Base-by-base conservation (phyloP, 2,113 vertebrate genomes). In the Epinephelus fuscoguttatus region DNA sequence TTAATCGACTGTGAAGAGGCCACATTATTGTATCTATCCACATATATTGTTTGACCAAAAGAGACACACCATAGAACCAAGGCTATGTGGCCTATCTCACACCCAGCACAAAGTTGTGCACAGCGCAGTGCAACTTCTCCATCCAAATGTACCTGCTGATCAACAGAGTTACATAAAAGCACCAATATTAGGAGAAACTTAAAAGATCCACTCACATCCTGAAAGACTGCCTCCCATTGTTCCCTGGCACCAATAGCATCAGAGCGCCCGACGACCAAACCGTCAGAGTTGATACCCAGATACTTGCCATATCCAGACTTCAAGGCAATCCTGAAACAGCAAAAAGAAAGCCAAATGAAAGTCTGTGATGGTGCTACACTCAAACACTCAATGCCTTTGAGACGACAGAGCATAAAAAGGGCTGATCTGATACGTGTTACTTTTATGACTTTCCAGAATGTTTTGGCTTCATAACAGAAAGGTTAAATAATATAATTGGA, bases 291-390 rank as follows among this genome's bases (percentile, higher is more conserved):
- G 91, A 99, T 96, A 17, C 98, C 98, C 56, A 99, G 93, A 61
- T 99, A 99, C 86, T 99, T 99, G 37, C 98, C 98, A 53, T 99
- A 99, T 71, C 98, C 98, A 75, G 98, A 99, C 92, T 99, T 99
- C 82, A 99, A 94, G 17, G 98, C 97, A 80, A 99, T 95, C 92
- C 98, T 99, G 81, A 1, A 87, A 61, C 33, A 33, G 30, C 3
- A 79, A 56, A 82, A 61, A 53, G 18, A 0, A 42, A 42, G 10
- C 4, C 49, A 57, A 50, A 60, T 47, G 0, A n/a, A 19, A 37
- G 37, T 62, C 19, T 15, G n/a, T 23, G 40, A 17, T 40, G 19
- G 12, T 25, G n/a, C 21, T 3, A 23, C 5, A 49, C 18, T n/a
- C 11, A 70, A 11, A 23, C 21, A 53, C 13, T 27, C 17, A 55